These are phyloP conservation scores for Oligia latruncula DNA, from an alignment of 2,888 invertebrate genomes.

Conservation along the genomic window DNA sequence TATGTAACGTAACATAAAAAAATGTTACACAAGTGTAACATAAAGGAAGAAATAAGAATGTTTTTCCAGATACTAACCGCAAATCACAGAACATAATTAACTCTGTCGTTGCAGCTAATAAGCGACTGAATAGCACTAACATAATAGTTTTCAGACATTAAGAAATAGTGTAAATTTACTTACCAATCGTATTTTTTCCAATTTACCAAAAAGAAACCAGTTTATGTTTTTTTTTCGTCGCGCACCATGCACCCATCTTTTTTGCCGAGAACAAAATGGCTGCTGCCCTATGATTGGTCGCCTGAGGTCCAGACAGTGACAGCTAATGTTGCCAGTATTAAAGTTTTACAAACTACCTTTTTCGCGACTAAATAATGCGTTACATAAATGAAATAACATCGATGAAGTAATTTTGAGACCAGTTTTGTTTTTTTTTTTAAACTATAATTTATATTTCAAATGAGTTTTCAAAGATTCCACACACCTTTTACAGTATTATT, in stretches of 20 bases:
- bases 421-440: not conserved
- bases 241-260: not conserved
- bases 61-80: not conserved
- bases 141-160: slow-evolving; percentile 1
- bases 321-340: slow-evolving; percentile 6
- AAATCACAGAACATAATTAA: slow-evolving; percentile 5
- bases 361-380: slow-evolving; percentile 15
- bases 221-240: slow-evolving; percentile 1
- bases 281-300: slow-evolving; percentile 12
- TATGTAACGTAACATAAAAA: slow-evolving; percentile 11
- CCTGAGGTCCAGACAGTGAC: not conserved
- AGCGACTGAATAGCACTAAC: slow-evolving; percentile 15
- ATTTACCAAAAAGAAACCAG: not conserved
- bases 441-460: slow-evolving; percentile 10
- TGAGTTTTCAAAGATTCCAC: not conserved
- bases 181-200: not conserved
- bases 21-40: slow-evolving; percentile 4
- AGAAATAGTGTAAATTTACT: not conserved
- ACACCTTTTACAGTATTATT: slow-evolving; percentile 7
- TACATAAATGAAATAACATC: slow-evolving; percentile 21
- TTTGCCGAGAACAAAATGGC: slow-evolving; percentile 7
- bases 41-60: slow-evolving; percentile 5
- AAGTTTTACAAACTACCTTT: slow-evolving; percentile 3
- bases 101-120: not conserved
- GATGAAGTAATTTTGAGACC: slow-evolving; percentile 21